Evolutionary conservation across 1,140 invertebrate species (phyloP).

Genomic region (Homalodisca vitripennis): DNA sequence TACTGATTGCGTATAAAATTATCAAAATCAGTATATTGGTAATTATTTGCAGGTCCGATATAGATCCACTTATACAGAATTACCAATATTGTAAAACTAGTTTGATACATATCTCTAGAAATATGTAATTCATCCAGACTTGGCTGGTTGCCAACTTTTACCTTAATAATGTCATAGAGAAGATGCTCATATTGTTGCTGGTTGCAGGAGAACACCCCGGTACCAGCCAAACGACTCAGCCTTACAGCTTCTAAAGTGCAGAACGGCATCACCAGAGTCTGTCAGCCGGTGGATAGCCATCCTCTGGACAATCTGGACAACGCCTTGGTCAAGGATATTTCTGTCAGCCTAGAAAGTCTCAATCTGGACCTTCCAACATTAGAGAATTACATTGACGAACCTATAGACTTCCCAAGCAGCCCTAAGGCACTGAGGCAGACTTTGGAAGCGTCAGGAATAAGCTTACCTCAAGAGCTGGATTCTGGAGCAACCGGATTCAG

Average conservation of each 20-base stretch:
- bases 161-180: no score
- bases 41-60: no score
- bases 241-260: constrained; percentile 15
- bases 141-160: no score
- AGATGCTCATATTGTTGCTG: neutral
- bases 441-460: constrained; percentile 33
- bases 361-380: constrained; percentile 37
- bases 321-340: constrained; percentile 25
- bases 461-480: constrained; percentile 33
- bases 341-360: constrained; percentile 38
- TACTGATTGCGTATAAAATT: no score
- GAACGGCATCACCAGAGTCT: constrained; percentile 24
- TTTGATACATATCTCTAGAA: no score
- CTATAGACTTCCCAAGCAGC: constrained; percentile 40
- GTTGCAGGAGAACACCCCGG: neutral
- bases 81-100: no score
- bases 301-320: constrained; percentile 32
- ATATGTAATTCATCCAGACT: no score
- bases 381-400: constrained; percentile 35
- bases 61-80: no score
- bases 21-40: no score
- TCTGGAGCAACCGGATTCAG: constrained; percentile 33
- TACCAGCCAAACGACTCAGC: constrained; percentile 13
- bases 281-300: constrained; percentile 12
- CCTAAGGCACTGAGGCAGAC: constrained; percentile 36